Evolutionary conservation across 2,888 invertebrate species (phyloP), one percentile per base, ranked within the genome.

Genomic region (Diloba caeruleocephala): DNA sequence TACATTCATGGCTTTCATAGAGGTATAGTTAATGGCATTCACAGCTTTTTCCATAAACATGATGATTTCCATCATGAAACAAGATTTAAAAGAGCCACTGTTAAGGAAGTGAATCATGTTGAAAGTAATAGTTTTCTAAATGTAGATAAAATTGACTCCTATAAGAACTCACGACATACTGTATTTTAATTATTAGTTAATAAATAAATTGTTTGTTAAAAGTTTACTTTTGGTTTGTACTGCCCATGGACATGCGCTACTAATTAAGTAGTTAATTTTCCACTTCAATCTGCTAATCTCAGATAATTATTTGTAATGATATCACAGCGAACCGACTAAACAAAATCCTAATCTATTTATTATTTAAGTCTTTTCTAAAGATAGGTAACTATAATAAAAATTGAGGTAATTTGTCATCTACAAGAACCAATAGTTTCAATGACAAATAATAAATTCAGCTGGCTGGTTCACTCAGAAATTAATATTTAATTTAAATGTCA

Each of bases 1-100:
- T 83, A 79, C 56, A 56, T 87, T 0, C 26, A 67, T 21, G 68
- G 66, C 26, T 34, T 87, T 0, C 79, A 81, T 31, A 78, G 63
- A 45, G 78, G 79, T 1, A 58, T 88, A 0, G 54, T 78, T 0
- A 75, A 79, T 46, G 74, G 82, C 5, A 53, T 88, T 4, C 74
- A 80, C 3, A 77, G 45, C 10, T 58, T 79, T n/a, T 74, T 86
- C 21, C 65, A 73, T 43, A 76, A 65, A 19, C 48, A 74, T 12
- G 64, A 73, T n/a, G 39, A 39, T 21, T 8, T 3, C 0, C 5
- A 53, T 32, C 25, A 49, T 8, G 26, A 2, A 0, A 17, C 33
- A 1, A 36, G 13, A 9, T 34, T 32, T 15, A 31, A 45, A 10
- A 45, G 43, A n/a, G 41, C 21, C 9, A 12, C 15, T 23, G 34